Conservation (phyloP, 2,797 vertebrate genomes). For the Nannoperca australis region DNA sequence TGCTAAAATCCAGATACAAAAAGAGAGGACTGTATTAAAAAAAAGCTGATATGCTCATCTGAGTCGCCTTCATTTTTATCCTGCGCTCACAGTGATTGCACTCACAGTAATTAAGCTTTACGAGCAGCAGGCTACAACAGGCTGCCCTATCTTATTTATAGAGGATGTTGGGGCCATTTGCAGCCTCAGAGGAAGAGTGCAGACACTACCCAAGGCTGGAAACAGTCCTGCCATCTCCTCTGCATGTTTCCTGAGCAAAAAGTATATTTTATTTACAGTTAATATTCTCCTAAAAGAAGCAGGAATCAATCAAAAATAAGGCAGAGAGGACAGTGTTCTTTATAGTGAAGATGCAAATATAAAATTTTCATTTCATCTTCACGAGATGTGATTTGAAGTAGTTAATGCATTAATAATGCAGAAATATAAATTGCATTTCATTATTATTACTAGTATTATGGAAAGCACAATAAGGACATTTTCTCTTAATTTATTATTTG, state of each 20-base stretch:
- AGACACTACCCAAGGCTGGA: background rate
- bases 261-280: background rate
- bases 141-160: slow-evolving; percentile 7
- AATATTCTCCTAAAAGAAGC: background rate
- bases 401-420: background rate
- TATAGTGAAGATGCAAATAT: background rate
- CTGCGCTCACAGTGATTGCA: background rate
- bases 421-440: background rate
- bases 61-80: background rate
- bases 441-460: background rate
- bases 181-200: background rate
- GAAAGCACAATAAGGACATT: background rate
- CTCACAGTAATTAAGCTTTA: slow-evolving; percentile 5
- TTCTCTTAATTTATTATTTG: background rate
- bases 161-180: slow-evolving; percentile 2
- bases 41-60: background rate
- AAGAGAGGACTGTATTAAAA: background rate
- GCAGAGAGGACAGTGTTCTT: background rate
- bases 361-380: background rate
- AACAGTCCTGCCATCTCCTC: background rate
- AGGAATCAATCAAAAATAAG: background rate
- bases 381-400: background rate
- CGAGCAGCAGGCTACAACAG: slow-evolving; percentile 20
- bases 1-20: background rate
- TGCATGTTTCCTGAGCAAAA: background rate